These are phyloP conservation scores for Harpagifer antarcticus DNA, from an alignment of 2,797 vertebrate genomes.

Conservation along the genomic window DNA sequence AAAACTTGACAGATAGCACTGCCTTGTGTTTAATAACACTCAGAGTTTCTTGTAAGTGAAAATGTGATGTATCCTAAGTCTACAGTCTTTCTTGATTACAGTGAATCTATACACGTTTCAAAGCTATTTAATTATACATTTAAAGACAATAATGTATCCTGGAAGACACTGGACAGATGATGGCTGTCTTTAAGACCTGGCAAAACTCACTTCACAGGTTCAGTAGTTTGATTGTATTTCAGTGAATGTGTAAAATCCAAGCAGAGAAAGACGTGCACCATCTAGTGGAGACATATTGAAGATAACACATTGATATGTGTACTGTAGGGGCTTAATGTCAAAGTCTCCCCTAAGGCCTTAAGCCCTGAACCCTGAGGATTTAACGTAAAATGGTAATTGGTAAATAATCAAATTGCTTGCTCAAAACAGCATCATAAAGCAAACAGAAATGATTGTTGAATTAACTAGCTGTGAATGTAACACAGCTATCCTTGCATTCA, in stretches of 20 bases:
- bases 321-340: too few species aligned
- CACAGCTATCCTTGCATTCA: too few species aligned
- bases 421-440: too few species aligned
- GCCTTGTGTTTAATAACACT: neutral
- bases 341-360: too few species aligned
- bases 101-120: neutral
- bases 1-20: neutral
- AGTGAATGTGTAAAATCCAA: neutral
- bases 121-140: neutral
- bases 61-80: too few species aligned
- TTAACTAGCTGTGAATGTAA: too few species aligned
- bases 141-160: neutral
- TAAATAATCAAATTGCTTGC: too few species aligned
- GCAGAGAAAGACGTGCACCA: constrained; percentile 35
- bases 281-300: constrained; percentile 42
- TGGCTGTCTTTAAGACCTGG: neutral
- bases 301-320: neutral
- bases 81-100: neutral
- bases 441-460: too few species aligned
- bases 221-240: neutral
- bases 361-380: too few species aligned
- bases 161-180: neutral
- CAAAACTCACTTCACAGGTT: neutral
- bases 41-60: neutral
- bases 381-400: too few species aligned